phyloP scores from a whole-genome alignment of 2,113 vertebrate genomes.

The Anser cygnoides region DNA sequence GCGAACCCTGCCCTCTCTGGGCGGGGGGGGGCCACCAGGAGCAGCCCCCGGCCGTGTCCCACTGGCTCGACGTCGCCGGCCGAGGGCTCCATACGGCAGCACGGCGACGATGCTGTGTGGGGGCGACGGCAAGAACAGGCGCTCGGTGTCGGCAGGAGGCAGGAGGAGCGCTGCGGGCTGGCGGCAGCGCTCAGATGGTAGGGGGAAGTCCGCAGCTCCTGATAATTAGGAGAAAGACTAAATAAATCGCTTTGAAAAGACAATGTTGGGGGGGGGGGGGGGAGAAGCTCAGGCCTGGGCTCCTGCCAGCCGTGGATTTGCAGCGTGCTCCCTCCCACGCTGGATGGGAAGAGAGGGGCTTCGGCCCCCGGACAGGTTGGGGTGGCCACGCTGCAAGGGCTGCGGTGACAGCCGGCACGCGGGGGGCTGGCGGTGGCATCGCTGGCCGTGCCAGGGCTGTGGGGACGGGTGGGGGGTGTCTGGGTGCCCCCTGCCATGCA shows the following conservation, averaged over 20 bases:
- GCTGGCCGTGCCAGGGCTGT: accelerated
- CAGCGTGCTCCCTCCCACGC: background rate
- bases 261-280: background rate
- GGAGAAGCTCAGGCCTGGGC: background rate
- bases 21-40: background rate
- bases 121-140: conserved; percentile 23
- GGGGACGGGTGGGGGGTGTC: accelerated
- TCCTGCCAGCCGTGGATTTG: background rate
- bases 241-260: conserved; percentile 26
- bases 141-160: background rate
- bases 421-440: background rate
- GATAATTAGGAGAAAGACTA: conserved; percentile 4
- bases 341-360: background rate
- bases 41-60: background rate
- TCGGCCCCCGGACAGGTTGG: background rate
- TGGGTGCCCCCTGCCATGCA: background rate
- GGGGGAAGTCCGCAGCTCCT: background rate
- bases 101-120: background rate
- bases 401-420: accelerated
- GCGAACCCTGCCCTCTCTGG: too few species aligned
- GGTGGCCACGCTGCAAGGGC: background rate
- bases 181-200: background rate
- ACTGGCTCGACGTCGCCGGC: accelerated
- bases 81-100: background rate
- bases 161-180: background rate